phyloP scores from a whole-genome alignment of 2,888 invertebrate species.

The Deilephila elpenor region DNA sequence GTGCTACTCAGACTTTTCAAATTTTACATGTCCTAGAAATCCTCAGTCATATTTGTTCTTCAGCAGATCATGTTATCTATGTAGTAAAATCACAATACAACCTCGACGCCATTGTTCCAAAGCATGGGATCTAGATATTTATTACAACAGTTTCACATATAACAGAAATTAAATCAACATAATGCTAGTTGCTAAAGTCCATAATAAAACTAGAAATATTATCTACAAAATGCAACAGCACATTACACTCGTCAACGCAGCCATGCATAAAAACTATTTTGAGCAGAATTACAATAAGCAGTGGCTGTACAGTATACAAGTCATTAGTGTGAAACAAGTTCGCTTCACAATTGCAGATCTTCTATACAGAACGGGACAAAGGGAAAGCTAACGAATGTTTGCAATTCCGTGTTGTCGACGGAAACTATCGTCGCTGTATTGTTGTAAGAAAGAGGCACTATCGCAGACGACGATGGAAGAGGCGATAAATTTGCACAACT shows the following conservation, averaged over 20 bases:
- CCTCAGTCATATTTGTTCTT: no score
- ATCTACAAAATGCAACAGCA: neutral
- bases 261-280: neutral
- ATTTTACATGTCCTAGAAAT: no score
- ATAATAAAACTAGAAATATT: neutral
- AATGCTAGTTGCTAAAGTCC: neutral
- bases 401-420: constrained; percentile 51
- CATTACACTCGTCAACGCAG: neutral
- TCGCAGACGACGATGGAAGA: constrained; percentile 22
- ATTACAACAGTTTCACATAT: no score
- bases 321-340: constrained; percentile 27
- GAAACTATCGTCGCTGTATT: constrained; percentile 45
- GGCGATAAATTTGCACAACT: constrained; percentile 2
- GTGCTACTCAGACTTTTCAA: no score
- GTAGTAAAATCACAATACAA: no score
- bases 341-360: constrained; percentile 20
- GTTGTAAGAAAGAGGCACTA: constrained; percentile 31
- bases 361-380: constrained; percentile 49
- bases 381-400: constrained; percentile 65
- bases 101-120: no score
- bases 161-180: neutral
- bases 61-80: no score
- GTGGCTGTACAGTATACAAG: constrained; percentile 3
- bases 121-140: no score
- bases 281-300: constrained; percentile 19